phyloP scores from a whole-genome alignment of 2,797 vertebrate species.

The Prionace glauca region DNA sequence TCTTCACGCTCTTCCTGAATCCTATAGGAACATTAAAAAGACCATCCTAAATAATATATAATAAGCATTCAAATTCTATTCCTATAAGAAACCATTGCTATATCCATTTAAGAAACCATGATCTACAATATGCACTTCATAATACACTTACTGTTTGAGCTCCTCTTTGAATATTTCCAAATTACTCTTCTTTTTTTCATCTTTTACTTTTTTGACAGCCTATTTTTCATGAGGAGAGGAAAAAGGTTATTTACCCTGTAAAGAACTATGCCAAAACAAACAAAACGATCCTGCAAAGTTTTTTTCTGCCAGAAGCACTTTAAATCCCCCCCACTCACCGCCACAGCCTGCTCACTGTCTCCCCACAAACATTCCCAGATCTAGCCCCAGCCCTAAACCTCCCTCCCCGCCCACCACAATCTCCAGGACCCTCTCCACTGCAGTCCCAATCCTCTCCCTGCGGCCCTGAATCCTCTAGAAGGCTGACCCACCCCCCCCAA shows the following conservation, averaged over 20 bases:
- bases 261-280: neutral
- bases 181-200: constrained; percentile 75
- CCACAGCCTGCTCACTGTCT: no score
- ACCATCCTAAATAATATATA: neutral
- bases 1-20: constrained; percentile 74
- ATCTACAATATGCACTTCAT: neutral
- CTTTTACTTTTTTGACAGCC: constrained; percentile 61
- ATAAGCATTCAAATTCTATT: neutral
- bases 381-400: no score
- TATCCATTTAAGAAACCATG: neutral
- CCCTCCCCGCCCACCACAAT: no score
- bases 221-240: constrained; percentile 41
- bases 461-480: no score
- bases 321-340: no score
- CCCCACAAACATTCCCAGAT: no score
- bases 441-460: no score
- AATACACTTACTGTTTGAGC: constrained; percentile 62
- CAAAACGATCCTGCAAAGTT: neutral
- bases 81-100: neutral
- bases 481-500: no score
- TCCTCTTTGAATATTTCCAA: constrained; percentile 74
- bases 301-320: neutral
- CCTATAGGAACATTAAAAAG: constrained; percentile 46
- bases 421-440: no score
- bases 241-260: neutral